Evolutionary conservation across 2,797 vertebrate species (phyloP).

Genomic region (Eupleurogrammus muticus): DNA sequence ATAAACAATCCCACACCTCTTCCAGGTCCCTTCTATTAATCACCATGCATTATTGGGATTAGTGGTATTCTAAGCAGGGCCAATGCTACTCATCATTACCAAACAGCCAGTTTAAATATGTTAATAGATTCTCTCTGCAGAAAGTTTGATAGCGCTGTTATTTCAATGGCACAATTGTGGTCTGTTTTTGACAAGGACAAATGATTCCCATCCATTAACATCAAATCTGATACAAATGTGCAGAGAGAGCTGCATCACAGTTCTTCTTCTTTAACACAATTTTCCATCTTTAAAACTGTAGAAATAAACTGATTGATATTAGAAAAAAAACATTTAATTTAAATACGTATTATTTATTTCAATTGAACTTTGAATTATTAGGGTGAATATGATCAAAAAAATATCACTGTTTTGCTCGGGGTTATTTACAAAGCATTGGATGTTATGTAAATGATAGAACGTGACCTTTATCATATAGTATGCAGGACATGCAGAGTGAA

Average conservation of each 20-base stretch:
- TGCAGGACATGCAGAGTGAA: conserved; percentile 89
- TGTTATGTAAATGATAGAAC: conserved; percentile 93
- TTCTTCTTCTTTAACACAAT: conserved; percentile 75
- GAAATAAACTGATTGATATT: neutral
- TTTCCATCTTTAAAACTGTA: conserved; percentile 69
- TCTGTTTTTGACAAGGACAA: conserved; percentile 92
- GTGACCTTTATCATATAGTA: conserved; percentile 93
- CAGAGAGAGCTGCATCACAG: conserved; percentile 81
- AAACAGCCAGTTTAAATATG: conserved; percentile 46
- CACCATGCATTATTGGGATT: conserved; percentile 38
- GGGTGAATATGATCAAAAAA: conserved; percentile 15
- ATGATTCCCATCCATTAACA: conserved; percentile 93
- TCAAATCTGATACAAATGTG: conserved; percentile 83
- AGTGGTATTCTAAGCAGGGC: conserved; percentile 21
- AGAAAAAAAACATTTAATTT: neutral
- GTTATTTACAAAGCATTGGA: conserved; percentile 66
- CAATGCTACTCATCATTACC: conserved; percentile 31
- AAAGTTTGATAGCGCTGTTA: conserved; percentile 91
- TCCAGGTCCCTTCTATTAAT: conserved; percentile 32
- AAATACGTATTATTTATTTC: neutral
- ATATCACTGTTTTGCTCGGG: conserved; percentile 20
- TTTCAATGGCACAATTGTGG: conserved; percentile 89
- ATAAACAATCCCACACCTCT: conserved; percentile 12
- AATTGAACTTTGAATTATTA: neutral
- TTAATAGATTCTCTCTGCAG: conserved; percentile 87